Base-by-base conservation (phyloP, 1,140 invertebrate genomes). In the Calephelis virginiensis region DNA sequence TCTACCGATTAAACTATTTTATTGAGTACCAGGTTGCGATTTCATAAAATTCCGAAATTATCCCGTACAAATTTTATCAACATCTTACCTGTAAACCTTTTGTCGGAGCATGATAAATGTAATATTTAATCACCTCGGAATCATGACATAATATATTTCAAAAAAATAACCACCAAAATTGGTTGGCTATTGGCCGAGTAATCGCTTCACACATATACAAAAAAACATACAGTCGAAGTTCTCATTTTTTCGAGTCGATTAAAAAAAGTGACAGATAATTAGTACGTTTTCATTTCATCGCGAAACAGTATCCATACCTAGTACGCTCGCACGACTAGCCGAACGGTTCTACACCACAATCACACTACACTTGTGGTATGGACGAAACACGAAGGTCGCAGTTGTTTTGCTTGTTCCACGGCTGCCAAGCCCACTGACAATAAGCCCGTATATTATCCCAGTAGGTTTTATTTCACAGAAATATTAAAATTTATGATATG, bases 401-500 rank as follows among this genome's bases (percentile, higher is more conserved):
- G 76, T 77, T 75, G 72, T 75, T 85, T 85, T 85, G 75, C 82
- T 79, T 82, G 72, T 67, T 63, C 71, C 66, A 64, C 63, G 72
- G 67, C 59, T 69, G 66, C 50, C 11, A 56, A 56, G 28, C 1
- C 53, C 53, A 28, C 69, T 87, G 79, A 88, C 85, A 88, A 88
- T 88, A 81, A 82, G 77, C 75, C 75, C 71, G 75, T 88, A 88
- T 88, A 77, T 88, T 85, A 88, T 85, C 73, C 70, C 61, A 40
- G 67, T 68, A 72, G 68, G 79, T 77, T 80, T 82, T 78, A 77
- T 82, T 80, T 78, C 76, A 75, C 75, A 73, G 78, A 80, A 83
- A 86, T 82, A 86, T 88, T 88, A 79, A 88, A 83, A 88, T 88
- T 86, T 88, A 88, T 86, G 83, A 88, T 28, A 28, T 69, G 72